Percentiles rank a stretch among this genome's conserved stretches.
phyloP scores from a whole-genome alignment of 2,113 vertebrate species.

The Rattus norvegicus region GRCr8 NC_086019.1:209827001-209827500 shows the following conservation, averaged over 20 bases:
- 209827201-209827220: background rate
- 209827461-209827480: constrained; percentile 69
- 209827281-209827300: constrained; percentile 86
- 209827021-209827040: background rate
- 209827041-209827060: background rate
- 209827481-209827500: constrained; percentile 65
- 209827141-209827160: constrained; percentile 4
- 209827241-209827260: constrained; percentile 65
- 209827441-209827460: constrained; percentile 84
- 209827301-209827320: constrained; percentile 83
- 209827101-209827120: background rate
- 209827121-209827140: constrained; percentile 2
- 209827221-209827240: constrained; percentile 21
- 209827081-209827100: background rate
- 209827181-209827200: rapidly evolving
- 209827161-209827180: background rate
- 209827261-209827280: constrained; percentile 82
- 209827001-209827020: rapidly evolving
- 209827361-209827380: constrained; percentile 78
- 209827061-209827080: background rate
- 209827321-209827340: constrained; percentile 87
- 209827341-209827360: constrained; percentile 83
- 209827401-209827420: constrained; percentile 61
- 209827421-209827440: constrained; percentile 76
- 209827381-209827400: constrained; percentile 69